Conservation (phyloP, 2,888 invertebrate genomes). For the Pristionchus entomophagus region DNA sequence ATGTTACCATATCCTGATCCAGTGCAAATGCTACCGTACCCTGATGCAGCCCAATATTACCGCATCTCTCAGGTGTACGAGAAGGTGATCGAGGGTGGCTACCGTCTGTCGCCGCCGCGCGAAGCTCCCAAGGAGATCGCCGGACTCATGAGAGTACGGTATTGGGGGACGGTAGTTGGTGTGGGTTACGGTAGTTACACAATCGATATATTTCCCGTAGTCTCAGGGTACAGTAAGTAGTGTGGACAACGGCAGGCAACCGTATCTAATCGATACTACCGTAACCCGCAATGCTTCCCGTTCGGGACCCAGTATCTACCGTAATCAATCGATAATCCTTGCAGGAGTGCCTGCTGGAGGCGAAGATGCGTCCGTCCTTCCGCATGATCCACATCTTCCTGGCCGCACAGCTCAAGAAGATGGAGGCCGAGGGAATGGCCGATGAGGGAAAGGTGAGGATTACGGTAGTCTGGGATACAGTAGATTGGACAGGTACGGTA, state of each 20-base stretch:
- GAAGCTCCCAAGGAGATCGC: slow-evolving; percentile 49
- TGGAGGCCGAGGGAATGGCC: background rate
- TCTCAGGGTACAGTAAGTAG: no score
- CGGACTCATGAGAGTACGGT: slow-evolving; percentile 50
- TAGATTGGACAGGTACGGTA: background rate
- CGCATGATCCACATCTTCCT: slow-evolving; percentile 49
- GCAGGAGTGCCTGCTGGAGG: slow-evolving; percentile 52
- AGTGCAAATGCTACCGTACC: no score
- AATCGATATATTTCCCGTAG: no score
- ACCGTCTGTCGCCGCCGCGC: slow-evolving; percentile 51
- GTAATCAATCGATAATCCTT: background rate
- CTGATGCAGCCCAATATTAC: no score
- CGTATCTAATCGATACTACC: background rate
- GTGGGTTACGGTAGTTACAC: no score
- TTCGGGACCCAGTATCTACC: no score
- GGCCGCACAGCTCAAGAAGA: background rate
- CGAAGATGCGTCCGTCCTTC: slow-evolving; percentile 53
- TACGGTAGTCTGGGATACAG: background rate
- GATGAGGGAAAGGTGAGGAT: background rate
- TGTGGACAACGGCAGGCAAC: background rate
- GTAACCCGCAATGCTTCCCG: no score
- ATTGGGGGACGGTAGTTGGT: background rate
- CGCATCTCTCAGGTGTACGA: slow-evolving; percentile 57
- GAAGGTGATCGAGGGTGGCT: slow-evolving; percentile 54
- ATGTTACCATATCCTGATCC: no score